Percentiles rank a stretch among this genome's conserved stretches.
Evolutionary conservation across 2,113 vertebrate genomes (phyloP).

Genomic region (Apaloderma vittatum): DNA sequence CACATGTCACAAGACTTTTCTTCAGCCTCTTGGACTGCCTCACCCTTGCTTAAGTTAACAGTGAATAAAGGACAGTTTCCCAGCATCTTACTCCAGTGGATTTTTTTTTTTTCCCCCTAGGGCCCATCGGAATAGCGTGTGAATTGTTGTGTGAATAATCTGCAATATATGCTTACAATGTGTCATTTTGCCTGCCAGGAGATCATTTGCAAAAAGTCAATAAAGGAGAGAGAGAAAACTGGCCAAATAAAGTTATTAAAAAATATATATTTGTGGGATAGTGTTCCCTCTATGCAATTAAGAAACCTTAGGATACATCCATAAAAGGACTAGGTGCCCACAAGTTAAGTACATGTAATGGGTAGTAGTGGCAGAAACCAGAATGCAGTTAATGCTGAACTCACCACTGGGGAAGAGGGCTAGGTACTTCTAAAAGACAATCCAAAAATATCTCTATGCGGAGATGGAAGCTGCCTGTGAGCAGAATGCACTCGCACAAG

Average conservation of each 20-base stretch:
- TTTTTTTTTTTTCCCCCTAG: neutral
- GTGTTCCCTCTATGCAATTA: neutral
- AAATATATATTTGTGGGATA: neutral
- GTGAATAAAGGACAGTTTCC: constrained; percentile 40
- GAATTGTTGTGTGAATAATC: constrained; percentile 21
- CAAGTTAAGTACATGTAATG: neutral
- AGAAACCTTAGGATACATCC: neutral
- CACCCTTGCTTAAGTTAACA: neutral
- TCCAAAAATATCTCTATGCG: neutral
- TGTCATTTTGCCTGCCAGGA: neutral
- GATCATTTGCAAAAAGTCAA: neutral
- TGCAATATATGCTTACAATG: neutral
- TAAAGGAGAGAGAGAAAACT: neutral
- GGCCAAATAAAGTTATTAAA: neutral
- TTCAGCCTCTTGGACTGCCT: neutral
- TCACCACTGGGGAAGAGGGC: neutral
- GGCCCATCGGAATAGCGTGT: constrained; percentile 8
- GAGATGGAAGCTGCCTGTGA: neutral
- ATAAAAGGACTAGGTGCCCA: neutral
- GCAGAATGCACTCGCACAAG: neutral
- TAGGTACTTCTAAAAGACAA: neutral
- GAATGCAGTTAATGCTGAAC: neutral
- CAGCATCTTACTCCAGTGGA: neutral
- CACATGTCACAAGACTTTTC: constrained; percentile 27
- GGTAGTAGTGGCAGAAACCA: neutral